Conservation (phyloP, 2,888 invertebrate species). For the Mimachlamys varia region DNA sequence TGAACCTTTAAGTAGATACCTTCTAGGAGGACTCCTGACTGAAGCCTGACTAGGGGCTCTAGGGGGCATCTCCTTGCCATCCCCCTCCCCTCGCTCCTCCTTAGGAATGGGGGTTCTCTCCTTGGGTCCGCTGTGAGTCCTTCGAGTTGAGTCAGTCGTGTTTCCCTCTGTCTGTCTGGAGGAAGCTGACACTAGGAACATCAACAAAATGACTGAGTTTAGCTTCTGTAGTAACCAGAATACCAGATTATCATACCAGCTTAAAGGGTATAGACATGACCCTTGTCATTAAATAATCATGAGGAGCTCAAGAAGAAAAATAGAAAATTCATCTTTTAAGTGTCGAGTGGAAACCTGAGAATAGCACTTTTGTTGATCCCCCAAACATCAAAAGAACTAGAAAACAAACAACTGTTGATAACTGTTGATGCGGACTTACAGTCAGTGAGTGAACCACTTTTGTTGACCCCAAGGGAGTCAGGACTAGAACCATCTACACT, state of each 20-base stretch:
- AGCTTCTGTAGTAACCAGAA: not conserved
- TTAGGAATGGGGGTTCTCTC: constrained; percentile 69
- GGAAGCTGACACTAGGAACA: constrained; percentile 36
- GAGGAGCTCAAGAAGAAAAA: too few species aligned
- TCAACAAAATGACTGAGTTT: too few species aligned
- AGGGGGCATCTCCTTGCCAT: constrained; percentile 67
- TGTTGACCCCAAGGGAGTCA: constrained; percentile 44
- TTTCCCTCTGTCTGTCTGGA: constrained; percentile 43
- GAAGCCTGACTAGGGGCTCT: constrained; percentile 66
- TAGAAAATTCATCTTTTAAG: too few species aligned
- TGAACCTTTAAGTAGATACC: constrained; percentile 48
- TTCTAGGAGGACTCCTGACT: constrained; percentile 61
- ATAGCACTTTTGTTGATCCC: too few species aligned
- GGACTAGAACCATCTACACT: constrained; percentile 65
- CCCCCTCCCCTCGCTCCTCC: constrained; percentile 74
- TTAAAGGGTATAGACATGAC: too few species aligned
- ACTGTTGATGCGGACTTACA: constrained; percentile 46
- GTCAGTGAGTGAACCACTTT: constrained; percentile 58
- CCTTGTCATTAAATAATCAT: too few species aligned
- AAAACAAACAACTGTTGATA: too few species aligned
- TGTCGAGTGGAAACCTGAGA: too few species aligned
- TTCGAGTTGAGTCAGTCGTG: constrained; percentile 52
- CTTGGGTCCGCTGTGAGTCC: constrained; percentile 74
- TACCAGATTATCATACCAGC: too few species aligned
- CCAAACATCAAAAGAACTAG: too few species aligned